Percentiles rank a stretch among this genome's conserved stretches.
Evolutionary conservation across 2,113 vertebrate species (phyloP).

Genomic region (Procavia capensis): DNA sequence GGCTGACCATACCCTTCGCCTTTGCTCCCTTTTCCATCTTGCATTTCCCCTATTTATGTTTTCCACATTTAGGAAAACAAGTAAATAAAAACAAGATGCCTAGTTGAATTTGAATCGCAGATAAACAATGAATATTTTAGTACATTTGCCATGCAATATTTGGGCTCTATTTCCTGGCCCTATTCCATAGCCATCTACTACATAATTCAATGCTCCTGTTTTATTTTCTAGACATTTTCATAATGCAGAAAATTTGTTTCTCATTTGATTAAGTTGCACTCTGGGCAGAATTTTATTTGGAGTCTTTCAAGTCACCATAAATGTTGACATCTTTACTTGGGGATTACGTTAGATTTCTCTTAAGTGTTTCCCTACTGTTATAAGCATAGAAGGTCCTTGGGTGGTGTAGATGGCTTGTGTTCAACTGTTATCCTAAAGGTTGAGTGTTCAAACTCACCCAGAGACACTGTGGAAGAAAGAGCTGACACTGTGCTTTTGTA

Average conservation of each 20-base stretch:
- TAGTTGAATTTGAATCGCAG: neutral
- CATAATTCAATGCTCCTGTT: neutral
- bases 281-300: neutral
- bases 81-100: neutral
- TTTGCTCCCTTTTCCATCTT: neutral
- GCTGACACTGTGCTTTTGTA: neutral
- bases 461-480: neutral
- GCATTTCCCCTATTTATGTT: neutral
- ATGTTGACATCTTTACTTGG: neutral
- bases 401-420: too few species aligned
- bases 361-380: neutral
- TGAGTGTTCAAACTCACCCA: neutral
- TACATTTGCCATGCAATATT: neutral
- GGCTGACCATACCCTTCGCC: neutral
- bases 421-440: neutral
- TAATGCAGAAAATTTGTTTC: neutral
- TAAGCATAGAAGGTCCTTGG: neutral
- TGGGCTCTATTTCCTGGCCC: accelerated
- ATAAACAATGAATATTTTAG: neutral
- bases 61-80: neutral
- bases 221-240: neutral
- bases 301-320: neutral
- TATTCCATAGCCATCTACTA: neutral
- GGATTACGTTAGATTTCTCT: neutral
- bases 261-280: neutral